Conservation (phyloP, 2,113 vertebrate species). For the Cynocephalus volans region DNA sequence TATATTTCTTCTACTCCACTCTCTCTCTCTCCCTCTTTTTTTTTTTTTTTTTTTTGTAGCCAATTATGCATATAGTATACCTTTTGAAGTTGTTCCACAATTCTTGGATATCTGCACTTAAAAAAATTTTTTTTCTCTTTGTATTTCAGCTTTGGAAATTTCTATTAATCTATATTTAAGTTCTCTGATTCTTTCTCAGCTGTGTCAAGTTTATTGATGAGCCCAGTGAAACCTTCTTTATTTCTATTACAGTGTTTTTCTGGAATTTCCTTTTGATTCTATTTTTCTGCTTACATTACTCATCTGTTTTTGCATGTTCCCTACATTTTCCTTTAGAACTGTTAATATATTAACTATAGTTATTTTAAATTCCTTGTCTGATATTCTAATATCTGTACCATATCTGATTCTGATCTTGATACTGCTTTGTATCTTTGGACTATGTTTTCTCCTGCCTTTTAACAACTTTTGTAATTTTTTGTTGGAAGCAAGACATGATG, state of each 20-base stretch:
- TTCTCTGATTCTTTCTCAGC: not conserved
- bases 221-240: not conserved
- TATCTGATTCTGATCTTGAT: not conserved
- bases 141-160: constrained; percentile 15
- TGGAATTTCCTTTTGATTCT: not conserved
- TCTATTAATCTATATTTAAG: not conserved
- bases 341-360: not conserved
- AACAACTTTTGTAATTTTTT: not conserved
- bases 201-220: not conserved
- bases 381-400: not conserved
- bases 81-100: not conserved
- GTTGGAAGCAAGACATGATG: not conserved
- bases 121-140: not conserved
- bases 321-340: not conserved
- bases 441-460: constrained; percentile 23
- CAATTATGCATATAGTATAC: not conserved
- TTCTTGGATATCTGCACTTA: not conserved
- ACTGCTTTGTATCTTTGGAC: not conserved
- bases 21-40: not conserved
- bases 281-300: constrained; percentile 9
- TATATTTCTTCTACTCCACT: constrained; percentile 2
- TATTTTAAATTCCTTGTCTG: constrained; percentile 29
- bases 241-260: not conserved
- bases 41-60: no score
- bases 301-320: not conserved